These are phyloP conservation scores for Cyaniris semiargus DNA, from an alignment of 2,888 invertebrate species.

Conservation along the genomic window DNA sequence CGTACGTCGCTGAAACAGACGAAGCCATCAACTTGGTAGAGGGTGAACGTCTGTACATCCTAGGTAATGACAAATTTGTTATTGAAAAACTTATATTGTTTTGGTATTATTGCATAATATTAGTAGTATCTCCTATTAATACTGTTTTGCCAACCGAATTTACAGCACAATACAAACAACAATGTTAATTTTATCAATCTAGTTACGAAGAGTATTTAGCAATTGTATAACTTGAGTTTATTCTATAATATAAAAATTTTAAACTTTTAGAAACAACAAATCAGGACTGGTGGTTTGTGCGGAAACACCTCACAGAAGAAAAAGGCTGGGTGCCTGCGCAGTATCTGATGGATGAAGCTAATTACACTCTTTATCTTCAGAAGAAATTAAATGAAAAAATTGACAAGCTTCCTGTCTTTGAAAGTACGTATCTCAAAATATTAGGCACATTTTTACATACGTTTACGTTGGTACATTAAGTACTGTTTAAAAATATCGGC, in stretches of 20 bases:
- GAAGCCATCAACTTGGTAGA: constrained; percentile 94
- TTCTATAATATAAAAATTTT: neutral
- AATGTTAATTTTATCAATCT: neutral
- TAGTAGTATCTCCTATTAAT: neutral
- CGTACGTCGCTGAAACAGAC: constrained; percentile 92
- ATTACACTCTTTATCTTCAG: constrained; percentile 90
- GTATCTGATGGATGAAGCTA: constrained; percentile 89
- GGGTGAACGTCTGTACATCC: constrained; percentile 92
- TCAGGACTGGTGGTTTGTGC: constrained; percentile 96
- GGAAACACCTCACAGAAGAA: constrained; percentile 93
- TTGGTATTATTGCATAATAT: too few species aligned
- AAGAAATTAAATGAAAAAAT: constrained; percentile 95
- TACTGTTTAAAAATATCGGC: too few species aligned
- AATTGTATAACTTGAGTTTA: neutral
- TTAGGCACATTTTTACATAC: too few species aligned
- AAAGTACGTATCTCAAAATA: constrained; percentile 84
- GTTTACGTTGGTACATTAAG: neutral
- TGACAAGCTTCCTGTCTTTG: constrained; percentile 93
- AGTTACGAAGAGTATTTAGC: neutral
- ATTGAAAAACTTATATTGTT: too few species aligned
- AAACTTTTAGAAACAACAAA: constrained; percentile 84
- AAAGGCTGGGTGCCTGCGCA: constrained; percentile 97
- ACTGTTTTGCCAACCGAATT: neutral
- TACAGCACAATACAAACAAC: too few species aligned
- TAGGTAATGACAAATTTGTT: constrained; percentile 75